A percentile compares a stretch with the other conserved stretches of the same genome.
Evolutionary conservation across 2,113 vertebrate genomes (phyloP).

Genomic region (Lagopus leucura): DNA sequence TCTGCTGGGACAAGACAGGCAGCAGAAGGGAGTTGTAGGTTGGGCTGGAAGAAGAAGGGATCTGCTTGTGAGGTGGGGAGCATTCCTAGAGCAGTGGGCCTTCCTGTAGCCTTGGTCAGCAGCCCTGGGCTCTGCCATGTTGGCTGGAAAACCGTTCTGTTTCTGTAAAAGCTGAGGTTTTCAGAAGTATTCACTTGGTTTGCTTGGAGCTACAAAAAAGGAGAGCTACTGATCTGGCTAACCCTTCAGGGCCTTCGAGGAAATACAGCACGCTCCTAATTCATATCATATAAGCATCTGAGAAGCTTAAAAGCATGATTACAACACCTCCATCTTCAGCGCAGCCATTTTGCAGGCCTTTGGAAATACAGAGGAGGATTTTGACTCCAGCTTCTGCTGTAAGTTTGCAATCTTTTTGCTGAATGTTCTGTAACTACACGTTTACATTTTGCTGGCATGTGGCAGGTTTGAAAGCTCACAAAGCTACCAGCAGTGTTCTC

Average conservation of each 20-base stretch:
- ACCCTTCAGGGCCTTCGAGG: slow-evolving; percentile 23
- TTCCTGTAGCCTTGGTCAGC: accelerated
- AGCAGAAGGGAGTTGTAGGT: not conserved
- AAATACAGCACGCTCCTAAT: not conserved
- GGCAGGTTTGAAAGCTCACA: not conserved
- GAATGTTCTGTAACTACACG: not conserved
- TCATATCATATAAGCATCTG: not conserved
- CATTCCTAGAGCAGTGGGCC: accelerated
- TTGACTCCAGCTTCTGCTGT: not conserved
- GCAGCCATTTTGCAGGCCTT: not conserved
- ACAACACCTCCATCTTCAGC: not conserved
- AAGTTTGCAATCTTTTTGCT: not conserved
- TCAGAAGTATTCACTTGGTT: not conserved
- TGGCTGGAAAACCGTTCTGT: accelerated
- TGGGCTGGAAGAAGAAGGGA: not conserved
- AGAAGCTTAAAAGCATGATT: slow-evolving; percentile 29
- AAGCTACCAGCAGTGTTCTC: not conserved
- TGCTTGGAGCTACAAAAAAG: not conserved
- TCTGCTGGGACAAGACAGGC: not conserved
- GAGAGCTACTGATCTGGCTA: not conserved
- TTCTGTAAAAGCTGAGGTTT: not conserved
- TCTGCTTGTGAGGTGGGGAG: not conserved
- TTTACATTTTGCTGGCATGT: not conserved
- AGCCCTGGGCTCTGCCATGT: accelerated
- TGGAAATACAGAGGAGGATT: not conserved